Percentiles rank a stretch among this genome's conserved stretches.
phyloP scores from a whole-genome alignment of 2,888 invertebrate genomes.

The Drosophila antonietae region DNA sequence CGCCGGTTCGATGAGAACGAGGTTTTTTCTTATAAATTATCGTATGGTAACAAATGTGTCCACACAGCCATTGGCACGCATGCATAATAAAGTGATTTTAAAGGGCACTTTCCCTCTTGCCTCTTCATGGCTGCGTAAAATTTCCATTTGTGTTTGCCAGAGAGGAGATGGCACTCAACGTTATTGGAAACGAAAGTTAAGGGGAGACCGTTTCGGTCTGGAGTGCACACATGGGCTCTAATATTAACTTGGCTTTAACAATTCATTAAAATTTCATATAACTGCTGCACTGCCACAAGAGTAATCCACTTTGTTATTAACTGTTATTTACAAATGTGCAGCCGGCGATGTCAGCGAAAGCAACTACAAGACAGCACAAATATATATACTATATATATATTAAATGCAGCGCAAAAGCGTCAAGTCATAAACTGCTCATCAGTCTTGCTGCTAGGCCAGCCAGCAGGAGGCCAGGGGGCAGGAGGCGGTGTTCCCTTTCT shows the following conservation, averaged over 20 bases:
- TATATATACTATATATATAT: constrained; percentile 28
- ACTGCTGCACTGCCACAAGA: constrained; percentile 29
- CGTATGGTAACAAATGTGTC: constrained; percentile 73
- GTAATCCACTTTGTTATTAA: constrained; percentile 65
- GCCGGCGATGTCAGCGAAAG: constrained; percentile 25
- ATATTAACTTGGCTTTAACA: constrained; percentile 51
- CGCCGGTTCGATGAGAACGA: constrained; percentile 12
- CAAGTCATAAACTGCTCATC: constrained; percentile 84
- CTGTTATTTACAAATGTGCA: constrained; percentile 69
- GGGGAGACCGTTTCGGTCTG: background rate
- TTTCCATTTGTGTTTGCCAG: constrained; percentile 64
- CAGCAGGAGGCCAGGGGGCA: background rate
- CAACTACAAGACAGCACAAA: constrained; percentile 11
- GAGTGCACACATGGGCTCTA: constrained; percentile 44
- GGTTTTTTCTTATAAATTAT: constrained; percentile 74
- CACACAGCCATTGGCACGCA: constrained; percentile 71
- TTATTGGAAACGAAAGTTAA: constrained; percentile 74
- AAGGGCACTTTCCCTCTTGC: constrained; percentile 55
- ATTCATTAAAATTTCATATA: constrained; percentile 53
- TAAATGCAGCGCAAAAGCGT: constrained; percentile 76
- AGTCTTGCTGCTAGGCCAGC: constrained; percentile 59
- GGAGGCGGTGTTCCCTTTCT: background rate
- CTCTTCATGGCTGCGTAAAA: constrained; percentile 62
- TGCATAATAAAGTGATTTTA: constrained; percentile 82
- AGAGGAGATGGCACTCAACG: constrained; percentile 63